These are phyloP conservation scores for Celastrina argiolus DNA, from an alignment of 2,888 invertebrate species.

Conservation along the genomic window DNA sequence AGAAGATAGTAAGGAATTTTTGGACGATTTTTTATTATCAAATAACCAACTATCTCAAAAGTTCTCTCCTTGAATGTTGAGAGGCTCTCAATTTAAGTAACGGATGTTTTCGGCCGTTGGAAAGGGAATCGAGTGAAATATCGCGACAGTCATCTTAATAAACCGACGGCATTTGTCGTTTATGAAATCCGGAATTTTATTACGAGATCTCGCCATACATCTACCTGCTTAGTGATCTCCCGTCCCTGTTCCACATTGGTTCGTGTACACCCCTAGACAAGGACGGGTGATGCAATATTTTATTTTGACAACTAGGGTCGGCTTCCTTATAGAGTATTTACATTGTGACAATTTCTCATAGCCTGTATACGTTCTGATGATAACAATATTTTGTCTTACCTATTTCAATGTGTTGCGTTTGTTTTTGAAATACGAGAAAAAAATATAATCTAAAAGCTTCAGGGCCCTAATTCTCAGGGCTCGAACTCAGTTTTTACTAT, in stretches of 20 bases:
- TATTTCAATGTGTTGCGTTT: constrained; percentile 1
- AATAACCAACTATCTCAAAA: too few relatives aligned
- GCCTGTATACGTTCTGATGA: neutral
- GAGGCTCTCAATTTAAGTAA: neutral
- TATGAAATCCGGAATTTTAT: constrained; percentile 41
- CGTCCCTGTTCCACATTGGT: neutral
- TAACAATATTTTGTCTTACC: neutral
- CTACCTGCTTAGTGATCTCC: constrained; percentile 30
- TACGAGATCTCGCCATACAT: constrained; percentile 37
- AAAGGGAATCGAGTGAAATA: constrained; percentile 27
- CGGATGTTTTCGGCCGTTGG: neutral
- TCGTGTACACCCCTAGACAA: neutral
- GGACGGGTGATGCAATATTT: constrained; percentile 11
- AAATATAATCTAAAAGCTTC: too few relatives aligned
- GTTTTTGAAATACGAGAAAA: neutral
- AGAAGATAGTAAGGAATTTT: too few relatives aligned
- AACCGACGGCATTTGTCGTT: constrained; percentile 34
- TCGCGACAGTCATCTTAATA: constrained; percentile 32
- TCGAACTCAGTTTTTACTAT: too few relatives aligned
- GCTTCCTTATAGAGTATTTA: constrained; percentile 19
- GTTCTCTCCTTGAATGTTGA: too few relatives aligned
- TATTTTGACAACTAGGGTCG: constrained; percentile 21
- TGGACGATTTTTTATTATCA: too few relatives aligned
- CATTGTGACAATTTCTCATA: constrained; percentile 18
- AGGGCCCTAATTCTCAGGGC: too few relatives aligned